Percentiles rank a stretch among this genome's conserved stretches.
phyloP scores from a whole-genome alignment of 2,888 invertebrate genomes.

The Neoitamus cyanurus region DNA sequence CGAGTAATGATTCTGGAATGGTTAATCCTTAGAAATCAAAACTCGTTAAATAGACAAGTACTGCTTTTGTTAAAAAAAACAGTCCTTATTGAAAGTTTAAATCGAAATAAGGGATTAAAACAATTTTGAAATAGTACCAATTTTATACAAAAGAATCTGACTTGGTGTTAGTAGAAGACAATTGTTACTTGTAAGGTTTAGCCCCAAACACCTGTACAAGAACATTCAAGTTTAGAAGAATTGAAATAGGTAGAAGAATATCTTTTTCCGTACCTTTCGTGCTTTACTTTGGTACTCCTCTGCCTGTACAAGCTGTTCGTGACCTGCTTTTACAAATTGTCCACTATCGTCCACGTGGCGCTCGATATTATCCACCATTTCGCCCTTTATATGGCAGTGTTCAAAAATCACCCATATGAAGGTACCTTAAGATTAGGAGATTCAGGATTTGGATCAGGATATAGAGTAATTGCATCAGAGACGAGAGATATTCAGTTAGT shows the following conservation, averaged over 20 bases:
- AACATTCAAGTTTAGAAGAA: not conserved
- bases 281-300: conserved; percentile 87
- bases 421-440: conserved; percentile 20
- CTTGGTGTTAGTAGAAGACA: not conserved
- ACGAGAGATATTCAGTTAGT: not conserved
- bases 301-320: conserved; percentile 81
- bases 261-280: conserved; percentile 75
- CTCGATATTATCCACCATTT: conserved; percentile 94
- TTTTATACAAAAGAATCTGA: not conserved
- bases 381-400: conserved; percentile 74
- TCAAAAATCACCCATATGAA: conserved; percentile 8
- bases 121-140: not conserved
- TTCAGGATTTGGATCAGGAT: conserved; percentile 9
- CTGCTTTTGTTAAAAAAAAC: not conserved
- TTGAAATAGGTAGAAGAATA: not conserved
- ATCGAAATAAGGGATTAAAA: not conserved
- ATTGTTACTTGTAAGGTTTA: not conserved
- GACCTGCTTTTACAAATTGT: conserved; percentile 85
- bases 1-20: not conserved
- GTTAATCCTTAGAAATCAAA: not conserved
- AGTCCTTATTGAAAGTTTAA: not conserved
- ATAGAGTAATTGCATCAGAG: not conserved
- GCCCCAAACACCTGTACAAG: not conserved
- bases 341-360: conserved; percentile 89
- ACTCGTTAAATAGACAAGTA: not conserved